Percentiles rank a stretch among this genome's conserved stretches.
These are phyloP conservation scores for Criorhina ranunculi DNA, from an alignment of 2,888 invertebrate genomes.

Conservation along the genomic window DNA sequence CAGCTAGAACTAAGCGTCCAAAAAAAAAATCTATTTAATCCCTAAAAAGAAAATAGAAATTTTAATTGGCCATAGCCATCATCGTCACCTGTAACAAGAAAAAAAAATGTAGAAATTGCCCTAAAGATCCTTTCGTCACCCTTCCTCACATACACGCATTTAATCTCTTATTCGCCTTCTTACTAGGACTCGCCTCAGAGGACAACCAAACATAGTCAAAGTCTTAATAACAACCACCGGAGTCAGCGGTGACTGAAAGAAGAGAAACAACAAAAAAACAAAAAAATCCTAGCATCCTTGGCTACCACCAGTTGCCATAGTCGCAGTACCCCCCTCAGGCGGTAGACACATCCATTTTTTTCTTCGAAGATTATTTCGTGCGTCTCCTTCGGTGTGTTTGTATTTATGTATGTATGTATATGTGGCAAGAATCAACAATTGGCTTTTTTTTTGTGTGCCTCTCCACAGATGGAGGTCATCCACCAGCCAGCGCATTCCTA, in stretches of 20 bases:
- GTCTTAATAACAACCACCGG: slow-evolving; percentile 45
- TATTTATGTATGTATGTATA: slow-evolving; percentile 5
- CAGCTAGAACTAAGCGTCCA: not conserved
- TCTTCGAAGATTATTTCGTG: slow-evolving; percentile 43
- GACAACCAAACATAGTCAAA: slow-evolving; percentile 20
- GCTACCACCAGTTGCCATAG: slow-evolving; percentile 74
- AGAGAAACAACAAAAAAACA: slow-evolving; percentile 27
- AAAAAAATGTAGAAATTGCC: not conserved
- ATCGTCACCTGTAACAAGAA: slow-evolving; percentile 7
- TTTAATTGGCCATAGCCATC: slow-evolving; percentile 46
- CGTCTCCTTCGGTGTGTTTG: slow-evolving; percentile 1
- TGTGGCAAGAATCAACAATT: slow-evolving; percentile 63
- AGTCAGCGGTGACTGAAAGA: slow-evolving; percentile 27
- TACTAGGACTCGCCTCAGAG: not conserved
- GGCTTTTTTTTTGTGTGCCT: slow-evolving; percentile 26
- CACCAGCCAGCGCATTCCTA: slow-evolving; percentile 40
- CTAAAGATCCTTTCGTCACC: slow-evolving; percentile 11
- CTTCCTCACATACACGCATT: slow-evolving; percentile 1
- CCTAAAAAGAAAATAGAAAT: not conserved
- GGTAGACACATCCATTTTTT: slow-evolving; percentile 68
- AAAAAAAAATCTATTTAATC: slow-evolving; percentile 27
- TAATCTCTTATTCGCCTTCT: slow-evolving; percentile 21
- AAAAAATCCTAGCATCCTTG: slow-evolving; percentile 42
- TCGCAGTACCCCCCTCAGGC: slow-evolving; percentile 32
- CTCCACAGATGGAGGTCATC: slow-evolving; percentile 58